Evolutionary conservation across 1,140 invertebrate species (phyloP).

Genomic region (Conopomorpha cramerella): DNA sequence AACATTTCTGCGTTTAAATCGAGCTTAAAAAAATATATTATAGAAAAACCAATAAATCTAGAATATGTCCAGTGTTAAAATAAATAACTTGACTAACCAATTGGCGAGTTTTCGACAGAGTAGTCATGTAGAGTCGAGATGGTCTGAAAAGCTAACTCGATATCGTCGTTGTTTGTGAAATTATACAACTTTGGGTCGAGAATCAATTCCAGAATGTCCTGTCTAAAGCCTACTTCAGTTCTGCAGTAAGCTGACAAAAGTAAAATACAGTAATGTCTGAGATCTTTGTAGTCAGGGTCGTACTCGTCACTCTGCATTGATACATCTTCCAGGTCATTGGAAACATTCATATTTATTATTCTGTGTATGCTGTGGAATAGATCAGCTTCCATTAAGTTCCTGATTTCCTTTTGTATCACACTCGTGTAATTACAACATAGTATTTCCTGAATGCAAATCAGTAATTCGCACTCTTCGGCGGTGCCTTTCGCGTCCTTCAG

Average conservation of each 20-base stretch:
- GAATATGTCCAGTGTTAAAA: too few species aligned
- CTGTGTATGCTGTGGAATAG: conserved; percentile 28
- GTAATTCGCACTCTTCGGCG: conserved; percentile 16
- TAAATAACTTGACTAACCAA: conserved; percentile 21
- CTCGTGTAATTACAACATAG: conserved; percentile 23
- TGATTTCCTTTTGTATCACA: conserved; percentile 15
- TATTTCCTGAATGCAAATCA: conserved; percentile 19
- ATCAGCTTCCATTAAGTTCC: conserved; percentile 17
- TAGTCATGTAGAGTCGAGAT: conserved; percentile 22
- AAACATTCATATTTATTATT: conserved; percentile 18
- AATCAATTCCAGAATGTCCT: conserved; percentile 30
- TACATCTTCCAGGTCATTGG: too few species aligned
- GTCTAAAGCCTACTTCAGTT: conserved; percentile 14
- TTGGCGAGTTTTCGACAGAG: conserved; percentile 16
- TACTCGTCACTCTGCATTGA: too few species aligned
- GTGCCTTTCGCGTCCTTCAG: conserved; percentile 19
- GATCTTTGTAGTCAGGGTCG: too few species aligned
- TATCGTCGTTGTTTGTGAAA: conserved; percentile 17
- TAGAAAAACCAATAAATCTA: too few species aligned
- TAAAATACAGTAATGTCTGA: conserved; percentile 26
- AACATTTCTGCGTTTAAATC: too few species aligned
- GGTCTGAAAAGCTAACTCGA: conserved; percentile 23
- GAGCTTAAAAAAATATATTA: too few species aligned
- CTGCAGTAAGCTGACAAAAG: conserved; percentile 33
- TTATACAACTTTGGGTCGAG: conserved; percentile 29